These are phyloP conservation scores for Ibidorhyncha struthersii DNA, from an alignment of 2,113 vertebrate species.

Conservation along the genomic window DNA sequence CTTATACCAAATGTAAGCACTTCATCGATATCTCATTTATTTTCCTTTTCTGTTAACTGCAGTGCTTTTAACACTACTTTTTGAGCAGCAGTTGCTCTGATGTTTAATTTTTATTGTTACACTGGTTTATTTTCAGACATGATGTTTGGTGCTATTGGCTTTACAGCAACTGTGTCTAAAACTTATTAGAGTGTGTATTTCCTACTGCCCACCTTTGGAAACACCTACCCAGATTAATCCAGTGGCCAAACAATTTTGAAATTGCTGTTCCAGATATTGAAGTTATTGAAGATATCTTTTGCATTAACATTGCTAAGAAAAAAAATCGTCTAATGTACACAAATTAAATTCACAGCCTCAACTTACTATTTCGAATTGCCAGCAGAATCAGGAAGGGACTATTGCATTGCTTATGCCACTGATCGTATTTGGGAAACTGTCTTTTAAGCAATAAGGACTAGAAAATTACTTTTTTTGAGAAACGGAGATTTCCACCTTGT, in stretches of 20 bases:
- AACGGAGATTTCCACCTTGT: background rate
- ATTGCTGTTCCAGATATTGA: background rate
- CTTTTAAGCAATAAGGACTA: background rate
- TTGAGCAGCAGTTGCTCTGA: background rate
- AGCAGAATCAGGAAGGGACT: rapidly evolving
- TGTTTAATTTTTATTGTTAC: background rate
- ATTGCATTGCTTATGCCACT: background rate
- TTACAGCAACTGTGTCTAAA: background rate
- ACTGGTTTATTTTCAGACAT: background rate
- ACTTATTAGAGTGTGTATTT: background rate
- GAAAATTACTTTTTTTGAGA: background rate
- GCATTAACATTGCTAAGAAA: background rate
- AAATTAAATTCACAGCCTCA: background rate
- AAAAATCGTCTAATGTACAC: background rate
- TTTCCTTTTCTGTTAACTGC: background rate
- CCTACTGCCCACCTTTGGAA: background rate
- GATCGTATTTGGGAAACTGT: background rate
- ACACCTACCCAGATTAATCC: background rate
- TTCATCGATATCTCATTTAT: background rate
- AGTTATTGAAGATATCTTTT: background rate
- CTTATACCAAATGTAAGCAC: background rate
- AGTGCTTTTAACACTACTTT: background rate
- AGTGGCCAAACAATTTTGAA: background rate
- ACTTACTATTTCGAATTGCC: background rate
- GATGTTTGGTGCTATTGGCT: background rate